Conservation (phyloP, 2,113 vertebrate species). For the Thinocorus orbignyianus region DNA sequence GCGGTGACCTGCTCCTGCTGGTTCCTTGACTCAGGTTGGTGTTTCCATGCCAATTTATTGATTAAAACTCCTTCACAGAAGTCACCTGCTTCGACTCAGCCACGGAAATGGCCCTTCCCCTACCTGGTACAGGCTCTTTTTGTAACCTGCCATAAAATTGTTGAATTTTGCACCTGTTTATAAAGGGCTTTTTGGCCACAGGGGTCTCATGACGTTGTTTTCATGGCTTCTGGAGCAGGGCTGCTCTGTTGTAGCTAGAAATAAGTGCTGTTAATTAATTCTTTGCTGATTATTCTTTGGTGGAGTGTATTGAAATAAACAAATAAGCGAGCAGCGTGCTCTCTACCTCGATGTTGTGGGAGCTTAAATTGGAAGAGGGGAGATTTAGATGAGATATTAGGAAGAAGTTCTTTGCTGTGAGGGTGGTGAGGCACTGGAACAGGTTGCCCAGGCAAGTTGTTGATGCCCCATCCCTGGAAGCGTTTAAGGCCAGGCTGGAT, state of each 20-base stretch:
- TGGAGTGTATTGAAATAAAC: background rate
- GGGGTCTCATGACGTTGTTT: constrained; percentile 46
- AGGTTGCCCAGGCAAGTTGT: no score
- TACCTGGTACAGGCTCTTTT: background rate
- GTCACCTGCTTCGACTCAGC: background rate
- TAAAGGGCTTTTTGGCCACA: constrained; percentile 11
- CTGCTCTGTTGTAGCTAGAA: constrained; percentile 50
- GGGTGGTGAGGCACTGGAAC: no score
- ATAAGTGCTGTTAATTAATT: constrained; percentile 67
- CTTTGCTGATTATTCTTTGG: constrained; percentile 65
- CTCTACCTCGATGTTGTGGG: background rate
- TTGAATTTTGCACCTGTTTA: constrained; percentile 57
- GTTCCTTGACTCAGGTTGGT: background rate
- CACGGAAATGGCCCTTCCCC: background rate
- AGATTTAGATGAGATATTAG: no score
- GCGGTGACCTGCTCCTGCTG: constrained; percentile 23
- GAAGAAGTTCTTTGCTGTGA: no score
- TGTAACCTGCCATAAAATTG: constrained; percentile 10
- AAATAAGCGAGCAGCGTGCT: background rate
- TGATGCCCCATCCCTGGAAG: no score
- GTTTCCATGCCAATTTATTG: background rate
- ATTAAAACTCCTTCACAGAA: background rate
- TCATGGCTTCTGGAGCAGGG: constrained; percentile 39
- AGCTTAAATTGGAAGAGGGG: no score
- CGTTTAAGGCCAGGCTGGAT: no score